A percentile compares a stretch with the other conserved stretches of the same genome.
phyloP scores from a whole-genome alignment of 2,797 vertebrate genomes.

The Squalus acanthias region DNA sequence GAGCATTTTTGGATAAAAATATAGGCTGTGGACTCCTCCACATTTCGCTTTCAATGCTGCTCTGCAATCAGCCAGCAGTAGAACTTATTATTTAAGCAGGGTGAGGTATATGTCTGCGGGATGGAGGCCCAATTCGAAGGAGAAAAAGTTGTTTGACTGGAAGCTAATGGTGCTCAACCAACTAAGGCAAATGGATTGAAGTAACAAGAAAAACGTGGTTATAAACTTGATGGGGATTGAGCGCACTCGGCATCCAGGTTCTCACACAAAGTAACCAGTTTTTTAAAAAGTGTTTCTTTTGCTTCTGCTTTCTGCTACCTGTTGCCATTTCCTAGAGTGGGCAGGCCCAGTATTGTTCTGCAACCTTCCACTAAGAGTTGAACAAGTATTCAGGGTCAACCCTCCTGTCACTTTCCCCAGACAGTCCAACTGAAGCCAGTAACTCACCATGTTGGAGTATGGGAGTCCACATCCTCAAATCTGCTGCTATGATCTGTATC shows the following conservation, averaged over 20 bases:
- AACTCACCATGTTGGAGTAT: not conserved
- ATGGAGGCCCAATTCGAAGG: not conserved
- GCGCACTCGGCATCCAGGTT: not conserved
- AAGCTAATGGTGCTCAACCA: not conserved
- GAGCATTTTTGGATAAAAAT: not conserved
- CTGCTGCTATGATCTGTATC: not conserved
- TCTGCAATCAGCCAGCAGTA: not conserved
- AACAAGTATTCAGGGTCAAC: not conserved
- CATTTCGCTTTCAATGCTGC: not conserved
- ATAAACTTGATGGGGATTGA: not conserved
- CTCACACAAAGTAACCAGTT: not conserved
- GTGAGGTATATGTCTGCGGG: not conserved
- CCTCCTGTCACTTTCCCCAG: not conserved
- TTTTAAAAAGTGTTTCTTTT: not conserved
- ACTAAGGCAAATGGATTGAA: not conserved
- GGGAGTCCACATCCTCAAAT: not conserved
- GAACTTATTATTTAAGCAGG: not conserved
- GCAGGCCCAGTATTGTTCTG: not conserved
- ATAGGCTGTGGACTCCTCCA: not conserved
- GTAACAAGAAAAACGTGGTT: not conserved
- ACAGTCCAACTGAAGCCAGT: not conserved
- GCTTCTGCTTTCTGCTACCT: not conserved
- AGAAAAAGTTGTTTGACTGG: not conserved
- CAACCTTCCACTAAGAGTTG: not conserved
- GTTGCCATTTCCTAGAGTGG: not conserved